Evolutionary conservation across 2,888 invertebrate genomes (phyloP).

Genomic region (Mesorhabditis sp.): DNA sequence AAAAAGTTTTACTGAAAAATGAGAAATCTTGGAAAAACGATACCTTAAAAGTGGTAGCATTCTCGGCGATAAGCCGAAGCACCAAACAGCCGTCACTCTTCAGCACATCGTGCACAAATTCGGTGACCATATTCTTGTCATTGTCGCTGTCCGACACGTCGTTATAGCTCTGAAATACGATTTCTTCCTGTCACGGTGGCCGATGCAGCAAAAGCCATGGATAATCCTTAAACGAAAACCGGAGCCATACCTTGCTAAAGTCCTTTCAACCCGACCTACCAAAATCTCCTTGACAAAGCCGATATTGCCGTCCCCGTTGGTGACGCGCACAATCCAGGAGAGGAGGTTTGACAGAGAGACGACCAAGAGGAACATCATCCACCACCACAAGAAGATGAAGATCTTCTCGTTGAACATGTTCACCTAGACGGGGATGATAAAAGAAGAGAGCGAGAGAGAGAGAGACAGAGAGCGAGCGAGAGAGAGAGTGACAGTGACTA

Average conservation of each 20-base stretch:
- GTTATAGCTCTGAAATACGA: slow-evolving; percentile 10
- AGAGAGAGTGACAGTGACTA: neutral
- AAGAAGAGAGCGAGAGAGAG: too few relatives aligned
- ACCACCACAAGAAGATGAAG: slow-evolving; percentile 55
- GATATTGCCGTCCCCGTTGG: neutral
- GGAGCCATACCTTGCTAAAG: neutral
- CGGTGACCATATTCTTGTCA: slow-evolving; percentile 12
- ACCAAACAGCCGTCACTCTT: slow-evolving; percentile 50
- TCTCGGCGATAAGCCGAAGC: slow-evolving; percentile 47
- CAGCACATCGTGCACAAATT: slow-evolving; percentile 41
- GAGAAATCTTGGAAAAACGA: neutral
- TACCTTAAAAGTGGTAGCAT: slow-evolving; percentile 38
- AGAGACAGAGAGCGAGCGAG: neutral
- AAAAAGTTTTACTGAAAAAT: slow-evolving; percentile 5
- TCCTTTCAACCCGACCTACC: neutral
- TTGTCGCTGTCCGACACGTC: slow-evolving; percentile 1
- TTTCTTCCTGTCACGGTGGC: neutral
- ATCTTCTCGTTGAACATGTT: slow-evolving; percentile 57
- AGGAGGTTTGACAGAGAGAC: slow-evolving; percentile 32
- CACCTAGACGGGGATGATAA: slow-evolving; percentile 18
- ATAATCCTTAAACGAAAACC: slow-evolving; percentile 13
- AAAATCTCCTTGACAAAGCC: neutral
- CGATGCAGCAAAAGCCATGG: slow-evolving; percentile 15
- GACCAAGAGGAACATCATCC: slow-evolving; percentile 32
- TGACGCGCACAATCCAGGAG: slow-evolving; percentile 23